Evolutionary conservation across 2,797 vertebrate genomes (phyloP).

Genomic region (Neopelma chrysocephalum): DNA sequence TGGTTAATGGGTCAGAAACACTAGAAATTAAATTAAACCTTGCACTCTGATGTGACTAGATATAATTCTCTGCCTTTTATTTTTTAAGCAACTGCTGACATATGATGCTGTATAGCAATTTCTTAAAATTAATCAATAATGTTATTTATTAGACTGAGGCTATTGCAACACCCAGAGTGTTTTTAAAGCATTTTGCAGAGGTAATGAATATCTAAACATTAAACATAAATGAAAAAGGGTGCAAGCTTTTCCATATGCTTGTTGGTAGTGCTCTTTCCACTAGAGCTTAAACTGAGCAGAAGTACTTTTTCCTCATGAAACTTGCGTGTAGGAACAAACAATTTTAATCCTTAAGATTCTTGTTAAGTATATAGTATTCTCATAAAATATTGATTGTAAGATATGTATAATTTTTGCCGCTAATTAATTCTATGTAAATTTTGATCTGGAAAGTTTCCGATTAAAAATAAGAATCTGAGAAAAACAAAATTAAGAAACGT

Average conservation of each 20-base stretch:
- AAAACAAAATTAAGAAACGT: background rate
- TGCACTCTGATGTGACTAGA: background rate
- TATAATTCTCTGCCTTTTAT: background rate
- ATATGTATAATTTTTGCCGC: background rate
- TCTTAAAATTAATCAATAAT: background rate
- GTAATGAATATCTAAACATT: constrained; percentile 1
- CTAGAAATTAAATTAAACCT: background rate
- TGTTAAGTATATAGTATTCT: background rate
- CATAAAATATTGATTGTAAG: background rate
- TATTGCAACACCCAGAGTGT: background rate
- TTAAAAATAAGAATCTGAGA: background rate
- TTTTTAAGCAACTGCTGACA: background rate
- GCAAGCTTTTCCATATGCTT: background rate
- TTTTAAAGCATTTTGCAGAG: background rate
- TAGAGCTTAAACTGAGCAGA: background rate
- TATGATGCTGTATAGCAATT: background rate
- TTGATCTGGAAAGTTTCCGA: background rate
- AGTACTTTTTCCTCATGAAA: background rate
- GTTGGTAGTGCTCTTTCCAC: background rate
- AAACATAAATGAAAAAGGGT: constrained; percentile 11
- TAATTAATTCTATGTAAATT: background rate
- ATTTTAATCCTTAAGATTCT: background rate
- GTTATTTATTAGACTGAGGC: background rate
- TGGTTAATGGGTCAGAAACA: background rate
- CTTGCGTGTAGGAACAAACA: background rate